Percentiles rank a stretch among this genome's conserved stretches.
These are phyloP conservation scores for Microvelia longipes DNA, from an alignment of 1,140 invertebrate species.

Conservation along the genomic window DNA sequence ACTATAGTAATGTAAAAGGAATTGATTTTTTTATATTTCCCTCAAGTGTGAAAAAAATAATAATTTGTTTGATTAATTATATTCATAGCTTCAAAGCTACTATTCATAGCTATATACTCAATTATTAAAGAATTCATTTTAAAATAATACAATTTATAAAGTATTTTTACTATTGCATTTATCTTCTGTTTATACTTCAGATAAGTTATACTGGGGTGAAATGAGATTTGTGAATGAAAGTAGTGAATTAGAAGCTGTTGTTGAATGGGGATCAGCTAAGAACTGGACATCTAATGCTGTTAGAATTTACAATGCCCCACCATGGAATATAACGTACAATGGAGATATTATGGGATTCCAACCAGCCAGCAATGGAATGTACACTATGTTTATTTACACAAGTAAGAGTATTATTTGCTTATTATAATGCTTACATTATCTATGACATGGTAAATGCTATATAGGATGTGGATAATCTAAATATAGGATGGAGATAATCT, in stretches of 20 bases:
- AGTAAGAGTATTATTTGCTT: too few species aligned
- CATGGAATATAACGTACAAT: conserved; percentile 9
- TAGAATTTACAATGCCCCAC: neutral
- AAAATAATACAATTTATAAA: neutral
- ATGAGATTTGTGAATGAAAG: neutral
- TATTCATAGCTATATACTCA: neutral
- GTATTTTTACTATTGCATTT: too few species aligned
- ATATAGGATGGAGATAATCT: too few species aligned
- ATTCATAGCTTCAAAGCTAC: neutral
- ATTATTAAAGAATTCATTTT: neutral
- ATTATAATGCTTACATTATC: too few species aligned
- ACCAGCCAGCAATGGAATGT: neutral
- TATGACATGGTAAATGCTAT: too few species aligned
- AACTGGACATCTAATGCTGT: conserved; percentile 5
- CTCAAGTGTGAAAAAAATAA: neutral
- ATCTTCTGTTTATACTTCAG: too few species aligned
- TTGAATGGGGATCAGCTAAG: conserved; percentile 4
- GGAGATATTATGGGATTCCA: conserved; percentile 8
- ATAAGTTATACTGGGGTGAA: neutral
- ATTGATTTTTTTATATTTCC: neutral
- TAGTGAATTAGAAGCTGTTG: neutral
- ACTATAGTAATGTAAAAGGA: neutral
- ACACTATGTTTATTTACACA: neutral
- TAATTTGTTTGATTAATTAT: neutral
- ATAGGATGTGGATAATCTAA: too few species aligned